Evolutionary conservation across 2,888 invertebrate species (phyloP).

Genomic region (Keiferia lycopersicella): DNA sequence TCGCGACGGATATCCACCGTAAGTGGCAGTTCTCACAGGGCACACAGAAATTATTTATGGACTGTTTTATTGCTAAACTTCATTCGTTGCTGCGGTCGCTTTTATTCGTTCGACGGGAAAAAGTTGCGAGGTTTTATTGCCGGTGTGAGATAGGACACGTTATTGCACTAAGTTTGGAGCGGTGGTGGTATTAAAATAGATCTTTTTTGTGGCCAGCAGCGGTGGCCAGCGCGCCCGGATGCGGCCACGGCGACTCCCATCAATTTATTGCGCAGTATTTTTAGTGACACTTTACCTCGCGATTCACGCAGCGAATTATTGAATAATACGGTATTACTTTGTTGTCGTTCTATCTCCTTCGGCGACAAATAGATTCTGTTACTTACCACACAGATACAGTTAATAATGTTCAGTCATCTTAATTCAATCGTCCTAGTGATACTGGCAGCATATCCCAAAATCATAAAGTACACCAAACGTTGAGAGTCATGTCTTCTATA

Average conservation of each 20-base stretch:
- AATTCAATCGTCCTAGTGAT: too few relatives aligned
- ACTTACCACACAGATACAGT: not conserved
- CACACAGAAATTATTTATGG: slow-evolving; percentile 76
- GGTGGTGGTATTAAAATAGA: slow-evolving; percentile 68
- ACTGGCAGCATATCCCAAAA: not conserved
- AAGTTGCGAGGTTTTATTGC: slow-evolving; percentile 78
- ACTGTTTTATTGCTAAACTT: slow-evolving; percentile 79
- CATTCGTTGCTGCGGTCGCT: slow-evolving; percentile 78
- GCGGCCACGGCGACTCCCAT: slow-evolving; percentile 33
- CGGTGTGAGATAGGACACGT: slow-evolving; percentile 79
- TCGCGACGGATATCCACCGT: slow-evolving; percentile 49
- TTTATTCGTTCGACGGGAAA: slow-evolving; percentile 77
- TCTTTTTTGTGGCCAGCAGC: slow-evolving; percentile 63
- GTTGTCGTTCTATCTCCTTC: slow-evolving; percentile 14
- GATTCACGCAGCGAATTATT: slow-evolving; percentile 25
- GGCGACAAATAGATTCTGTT: not conserved
- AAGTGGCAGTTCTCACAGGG: slow-evolving; percentile 69
- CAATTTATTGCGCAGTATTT: slow-evolving; percentile 45
- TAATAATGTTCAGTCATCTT: too few relatives aligned
- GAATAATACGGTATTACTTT: slow-evolving; percentile 31
- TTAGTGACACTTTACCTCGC: slow-evolving; percentile 35
- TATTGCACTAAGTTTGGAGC: slow-evolving; percentile 76
- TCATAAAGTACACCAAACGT: not conserved
- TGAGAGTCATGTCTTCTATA: too few relatives aligned
- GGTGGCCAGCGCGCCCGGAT: slow-evolving; percentile 44